Evolutionary conservation across 2,888 invertebrate genomes (phyloP).

Genomic region (Drosophila atripex): DNA sequence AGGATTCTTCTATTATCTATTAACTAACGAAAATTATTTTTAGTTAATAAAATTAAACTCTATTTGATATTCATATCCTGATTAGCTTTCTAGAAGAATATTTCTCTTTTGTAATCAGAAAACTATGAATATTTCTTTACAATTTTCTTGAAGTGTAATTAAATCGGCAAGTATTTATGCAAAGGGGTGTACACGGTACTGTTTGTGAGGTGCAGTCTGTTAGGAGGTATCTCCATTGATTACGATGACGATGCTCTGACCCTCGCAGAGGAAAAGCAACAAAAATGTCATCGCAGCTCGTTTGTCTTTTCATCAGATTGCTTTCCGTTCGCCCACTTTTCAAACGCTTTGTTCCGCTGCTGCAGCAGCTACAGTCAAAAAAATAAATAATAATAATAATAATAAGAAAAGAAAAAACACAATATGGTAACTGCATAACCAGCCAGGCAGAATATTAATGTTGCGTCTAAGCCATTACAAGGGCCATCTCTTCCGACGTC

Average conservation of each 20-base stretch:
- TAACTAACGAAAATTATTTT: too few relatives aligned
- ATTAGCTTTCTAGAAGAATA: background rate
- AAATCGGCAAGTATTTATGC: slow-evolving; percentile 13
- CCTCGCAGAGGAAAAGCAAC: slow-evolving; percentile 13
- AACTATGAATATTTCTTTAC: background rate
- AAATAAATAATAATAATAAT: too few relatives aligned
- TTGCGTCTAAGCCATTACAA: slow-evolving; percentile 45
- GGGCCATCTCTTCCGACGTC: slow-evolving; percentile 35
- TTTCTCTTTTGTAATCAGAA: too few relatives aligned
- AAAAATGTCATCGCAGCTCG: slow-evolving; percentile 35
- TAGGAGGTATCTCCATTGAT: slow-evolving; percentile 13
- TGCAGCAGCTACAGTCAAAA: slow-evolving; percentile 6
- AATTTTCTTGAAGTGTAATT: background rate
- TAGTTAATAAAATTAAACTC: too few relatives aligned
- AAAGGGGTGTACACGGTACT: slow-evolving; percentile 6
- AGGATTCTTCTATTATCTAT: too few relatives aligned
- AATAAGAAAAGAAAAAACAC: slow-evolving; percentile 5
- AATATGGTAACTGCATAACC: slow-evolving; percentile 44
- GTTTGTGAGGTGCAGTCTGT: background rate
- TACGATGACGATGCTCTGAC: slow-evolving; percentile 30
- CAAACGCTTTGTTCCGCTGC: slow-evolving; percentile 37
- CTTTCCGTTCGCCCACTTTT: slow-evolving; percentile 19
- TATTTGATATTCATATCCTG: background rate
- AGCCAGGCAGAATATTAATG: slow-evolving; percentile 44
- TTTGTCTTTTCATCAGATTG: slow-evolving; percentile 44